Percentiles rank a stretch among this genome's conserved stretches.
phyloP scores from a whole-genome alignment of 2,888 invertebrate species.

The Chrysina gloriosa region DNA sequence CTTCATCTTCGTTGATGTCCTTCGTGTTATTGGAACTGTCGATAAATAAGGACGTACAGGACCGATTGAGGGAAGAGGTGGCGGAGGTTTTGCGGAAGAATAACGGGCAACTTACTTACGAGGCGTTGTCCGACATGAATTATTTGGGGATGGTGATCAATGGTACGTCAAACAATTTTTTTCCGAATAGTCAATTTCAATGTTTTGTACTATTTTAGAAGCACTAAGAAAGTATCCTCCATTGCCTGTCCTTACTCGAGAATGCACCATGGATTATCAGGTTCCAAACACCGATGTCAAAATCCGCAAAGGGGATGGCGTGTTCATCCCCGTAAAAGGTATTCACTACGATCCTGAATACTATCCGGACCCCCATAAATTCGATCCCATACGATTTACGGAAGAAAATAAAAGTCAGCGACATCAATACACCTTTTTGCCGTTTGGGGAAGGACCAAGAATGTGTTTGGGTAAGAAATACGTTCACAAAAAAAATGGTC shows the following conservation, averaged over 20 bases:
- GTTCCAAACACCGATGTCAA: conserved; percentile 35
- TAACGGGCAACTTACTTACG: conserved; percentile 62
- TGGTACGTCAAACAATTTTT: conserved; percentile 54
- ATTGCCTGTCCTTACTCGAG: conserved; percentile 34
- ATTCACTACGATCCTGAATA: conserved; percentile 60
- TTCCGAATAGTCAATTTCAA: neutral
- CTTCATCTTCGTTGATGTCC: conserved; percentile 65
- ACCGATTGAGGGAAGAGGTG: conserved; percentile 59
- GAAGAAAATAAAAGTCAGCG: conserved; percentile 53
- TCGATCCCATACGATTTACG: conserved; percentile 58
- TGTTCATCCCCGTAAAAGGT: conserved; percentile 53
- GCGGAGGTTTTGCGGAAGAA: conserved; percentile 56
- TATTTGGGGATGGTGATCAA: conserved; percentile 61
- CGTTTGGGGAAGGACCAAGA: conserved; percentile 47
- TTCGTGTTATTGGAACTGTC: conserved; percentile 66
- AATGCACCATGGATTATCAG: conserved; percentile 44
- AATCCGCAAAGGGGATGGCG: conserved; percentile 30
- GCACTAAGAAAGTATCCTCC: conserved; percentile 47
- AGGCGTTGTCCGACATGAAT: conserved; percentile 63
- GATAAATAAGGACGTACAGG: conserved; percentile 56
- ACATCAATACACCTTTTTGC: conserved; percentile 52
- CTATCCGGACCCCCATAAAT: conserved; percentile 60
- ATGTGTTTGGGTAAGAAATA: conserved; percentile 44
- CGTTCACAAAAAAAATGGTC: too few species aligned
- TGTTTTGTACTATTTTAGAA: conserved; percentile 7